Evolutionary conservation across 2,113 vertebrate species (phyloP).

Genomic region (Hippocampus comes): DNA sequence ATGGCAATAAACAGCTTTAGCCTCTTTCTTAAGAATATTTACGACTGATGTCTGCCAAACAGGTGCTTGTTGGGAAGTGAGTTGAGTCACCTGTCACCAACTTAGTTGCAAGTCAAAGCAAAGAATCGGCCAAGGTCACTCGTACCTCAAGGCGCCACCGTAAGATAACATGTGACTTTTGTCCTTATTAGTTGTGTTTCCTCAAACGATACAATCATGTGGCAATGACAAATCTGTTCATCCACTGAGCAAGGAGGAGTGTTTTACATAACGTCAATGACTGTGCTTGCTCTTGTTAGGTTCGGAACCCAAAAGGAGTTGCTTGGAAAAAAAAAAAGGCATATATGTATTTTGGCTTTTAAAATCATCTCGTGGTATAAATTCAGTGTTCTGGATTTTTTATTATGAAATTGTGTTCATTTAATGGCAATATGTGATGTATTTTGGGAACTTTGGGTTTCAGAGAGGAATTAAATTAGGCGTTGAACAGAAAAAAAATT

Average conservation of each 20-base stretch:
- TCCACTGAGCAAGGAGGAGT: neutral
- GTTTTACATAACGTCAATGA: neutral
- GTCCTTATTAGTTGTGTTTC: neutral
- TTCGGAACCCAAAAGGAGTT: no score
- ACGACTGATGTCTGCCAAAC: no score
- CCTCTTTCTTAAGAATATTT: no score
- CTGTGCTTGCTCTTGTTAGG: neutral
- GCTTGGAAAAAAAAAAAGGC: no score
- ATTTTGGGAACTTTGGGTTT: neutral
- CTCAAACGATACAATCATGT: neutral
- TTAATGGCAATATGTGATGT: neutral
- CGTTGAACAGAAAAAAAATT: neutral
- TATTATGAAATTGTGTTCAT: neutral
- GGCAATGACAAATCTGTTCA: neutral
- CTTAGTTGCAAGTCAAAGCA: neutral
- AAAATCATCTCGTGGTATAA: neutral
- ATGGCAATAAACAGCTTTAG: neutral
- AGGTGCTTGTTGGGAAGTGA: no score
- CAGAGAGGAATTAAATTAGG: neutral
- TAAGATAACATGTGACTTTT: no score
- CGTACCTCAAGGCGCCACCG: no score
- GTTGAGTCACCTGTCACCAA: no score
- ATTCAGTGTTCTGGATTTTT: neutral
- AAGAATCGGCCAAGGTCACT: neutral
- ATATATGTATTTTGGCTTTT: no score